phyloP scores from a whole-genome alignment of 2,888 invertebrate genomes.

The Alitta virens region DNA sequence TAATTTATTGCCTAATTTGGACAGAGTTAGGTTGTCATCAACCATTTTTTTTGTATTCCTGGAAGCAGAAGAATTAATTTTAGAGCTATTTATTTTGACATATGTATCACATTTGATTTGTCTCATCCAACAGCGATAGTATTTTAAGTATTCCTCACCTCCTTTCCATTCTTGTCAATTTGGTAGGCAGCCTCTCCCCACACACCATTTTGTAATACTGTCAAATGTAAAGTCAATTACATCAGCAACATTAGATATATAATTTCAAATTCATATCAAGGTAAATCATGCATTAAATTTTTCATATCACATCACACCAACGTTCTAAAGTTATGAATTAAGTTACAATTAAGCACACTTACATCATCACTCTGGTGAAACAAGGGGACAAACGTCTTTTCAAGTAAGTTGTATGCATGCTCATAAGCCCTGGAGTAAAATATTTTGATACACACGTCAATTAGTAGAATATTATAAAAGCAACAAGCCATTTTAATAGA shows the following conservation, averaged over 20 bases:
- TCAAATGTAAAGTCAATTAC: neutral
- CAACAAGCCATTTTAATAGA: neutral
- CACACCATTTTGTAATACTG: constrained; percentile 73
- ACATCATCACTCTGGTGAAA: constrained; percentile 83
- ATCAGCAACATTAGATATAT: too few species aligned
- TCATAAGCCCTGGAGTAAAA: constrained; percentile 69
- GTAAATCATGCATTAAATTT: too few species aligned
- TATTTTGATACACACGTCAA: constrained; percentile 9
- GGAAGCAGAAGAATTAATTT: neutral
- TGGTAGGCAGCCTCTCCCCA: constrained; percentile 66
- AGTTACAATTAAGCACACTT: constrained; percentile 33
- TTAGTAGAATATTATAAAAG: neutral
- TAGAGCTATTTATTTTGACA: too few species aligned
- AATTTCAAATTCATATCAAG: too few species aligned
- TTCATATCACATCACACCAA: too few species aligned
- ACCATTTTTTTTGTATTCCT: constrained; percentile 12
- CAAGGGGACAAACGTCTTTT: constrained; percentile 72
- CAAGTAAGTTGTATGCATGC: constrained; percentile 71
- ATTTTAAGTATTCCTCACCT: constrained; percentile 42
- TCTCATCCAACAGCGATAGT: too few species aligned
- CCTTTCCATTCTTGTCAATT: constrained; percentile 56
- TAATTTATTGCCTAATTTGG: constrained; percentile 63
- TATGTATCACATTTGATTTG: too few species aligned
- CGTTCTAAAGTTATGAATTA: too few species aligned
- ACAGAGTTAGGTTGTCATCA: constrained; percentile 40